Evolutionary conservation across 2,888 invertebrate species (phyloP).

Genomic region (Cyclophora punctaria): DNA sequence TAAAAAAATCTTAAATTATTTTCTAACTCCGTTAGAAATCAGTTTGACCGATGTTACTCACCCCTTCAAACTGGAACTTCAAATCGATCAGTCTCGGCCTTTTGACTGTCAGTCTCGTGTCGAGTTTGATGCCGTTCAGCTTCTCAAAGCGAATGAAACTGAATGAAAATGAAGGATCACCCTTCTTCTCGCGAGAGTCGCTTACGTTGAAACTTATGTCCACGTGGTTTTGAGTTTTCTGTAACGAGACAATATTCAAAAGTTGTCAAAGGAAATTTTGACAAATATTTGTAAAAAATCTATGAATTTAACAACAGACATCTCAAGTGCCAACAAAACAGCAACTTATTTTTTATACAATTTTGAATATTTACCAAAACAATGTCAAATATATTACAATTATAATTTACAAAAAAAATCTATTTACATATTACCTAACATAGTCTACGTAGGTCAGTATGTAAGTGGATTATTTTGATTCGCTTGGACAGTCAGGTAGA

Average conservation of each 20-base stretch:
- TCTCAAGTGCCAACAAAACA: neutral
- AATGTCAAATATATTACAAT: no score
- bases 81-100: conserved; percentile 78
- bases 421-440: neutral
- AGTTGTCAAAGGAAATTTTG: neutral
- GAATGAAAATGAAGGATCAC: conserved; percentile 77
- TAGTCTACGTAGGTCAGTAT: no score
- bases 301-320: no score
- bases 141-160: conserved; percentile 77
- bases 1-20: no score
- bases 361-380: no score
- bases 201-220: conserved; percentile 83
- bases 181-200: conserved; percentile 76
- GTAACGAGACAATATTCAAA: conserved; percentile 22
- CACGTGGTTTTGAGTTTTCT: conserved; percentile 82
- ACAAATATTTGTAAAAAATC: no score
- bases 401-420: neutral
- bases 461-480: no score
- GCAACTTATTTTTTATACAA: neutral
- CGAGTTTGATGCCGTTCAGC: conserved; percentile 76
- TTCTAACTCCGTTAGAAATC: no score
- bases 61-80: conserved; percentile 76
- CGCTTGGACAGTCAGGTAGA: no score
- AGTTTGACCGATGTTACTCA: conserved; percentile 20
- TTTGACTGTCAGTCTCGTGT: conserved; percentile 77